These are phyloP conservation scores for Montipora capricornis DNA, from an alignment of 64 coral and sea anemone genomes.

Conservation along the genomic window DNA sequence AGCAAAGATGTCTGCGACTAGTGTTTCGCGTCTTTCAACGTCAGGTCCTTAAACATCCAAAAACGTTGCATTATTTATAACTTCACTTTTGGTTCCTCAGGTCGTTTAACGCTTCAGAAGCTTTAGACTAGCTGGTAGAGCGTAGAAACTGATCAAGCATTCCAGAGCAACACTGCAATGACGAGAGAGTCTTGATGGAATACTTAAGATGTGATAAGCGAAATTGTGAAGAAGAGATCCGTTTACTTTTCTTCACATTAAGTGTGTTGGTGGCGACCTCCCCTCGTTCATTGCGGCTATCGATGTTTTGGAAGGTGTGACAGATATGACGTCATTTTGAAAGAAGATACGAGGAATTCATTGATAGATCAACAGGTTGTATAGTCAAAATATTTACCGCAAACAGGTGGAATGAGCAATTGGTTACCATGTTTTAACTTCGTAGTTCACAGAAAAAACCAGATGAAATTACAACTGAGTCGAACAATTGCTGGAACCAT, in stretches of 20 bases:
- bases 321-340: slow-evolving; percentile 42
- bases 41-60: slow-evolving; percentile 49
- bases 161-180: neutral
- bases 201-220: neutral
- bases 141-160: slow-evolving; percentile 32
- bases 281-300: neutral
- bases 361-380: slow-evolving; percentile 30
- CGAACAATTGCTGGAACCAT: too few species aligned
- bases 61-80: slow-evolving; percentile 34
- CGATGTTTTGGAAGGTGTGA: neutral
- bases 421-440: neutral
- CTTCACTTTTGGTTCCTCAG: slow-evolving; percentile 30
- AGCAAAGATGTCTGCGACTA: slow-evolving; percentile 46
- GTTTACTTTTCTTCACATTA: neutral
- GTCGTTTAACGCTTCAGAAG: slow-evolving; percentile 53
- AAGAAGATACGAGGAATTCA: neutral
- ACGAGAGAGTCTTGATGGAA: neutral
- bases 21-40: slow-evolving; percentile 51
- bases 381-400: neutral
- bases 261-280: neutral
- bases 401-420: neutral
- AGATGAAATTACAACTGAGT: neutral
- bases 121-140: slow-evolving; percentile 32
- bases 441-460: neutral
- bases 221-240: neutral